A percentile compares a stretch with the other conserved stretches of the same genome.
Conservation (phyloP, 2,113 vertebrate species). For the Etheostoma cragini region DNA sequence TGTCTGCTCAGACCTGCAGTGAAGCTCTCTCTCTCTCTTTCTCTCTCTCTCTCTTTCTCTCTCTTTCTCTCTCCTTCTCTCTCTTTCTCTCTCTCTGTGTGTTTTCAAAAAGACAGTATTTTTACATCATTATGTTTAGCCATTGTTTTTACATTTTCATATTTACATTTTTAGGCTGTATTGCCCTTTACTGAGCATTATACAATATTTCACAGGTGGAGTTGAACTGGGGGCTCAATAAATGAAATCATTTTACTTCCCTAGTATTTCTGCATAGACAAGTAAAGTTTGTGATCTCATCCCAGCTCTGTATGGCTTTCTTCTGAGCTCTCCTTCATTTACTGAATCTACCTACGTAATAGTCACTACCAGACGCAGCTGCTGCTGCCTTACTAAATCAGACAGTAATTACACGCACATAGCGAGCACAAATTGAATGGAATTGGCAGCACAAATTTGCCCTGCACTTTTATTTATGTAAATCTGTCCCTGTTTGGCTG, state of each 20-base stretch:
- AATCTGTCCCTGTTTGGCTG: conserved; percentile 5
- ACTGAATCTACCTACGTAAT: conserved; percentile 18
- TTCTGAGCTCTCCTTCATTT: conserved; percentile 31
- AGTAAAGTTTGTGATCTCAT: background rate
- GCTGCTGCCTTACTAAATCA: conserved; percentile 51
- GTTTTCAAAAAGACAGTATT: background rate
- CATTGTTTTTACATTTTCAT: background rate
- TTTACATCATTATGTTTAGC: background rate
- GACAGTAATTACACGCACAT: conserved; percentile 63
- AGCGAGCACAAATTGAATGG: conserved; percentile 58
- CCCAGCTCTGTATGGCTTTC: background rate
- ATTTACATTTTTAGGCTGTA: no score
- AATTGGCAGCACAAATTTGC: conserved; percentile 43
- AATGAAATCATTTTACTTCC: background rate
- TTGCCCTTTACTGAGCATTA: background rate
- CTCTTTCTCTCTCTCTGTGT: background rate
- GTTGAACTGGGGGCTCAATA: background rate
- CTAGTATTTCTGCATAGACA: background rate
- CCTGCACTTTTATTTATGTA: conserved; percentile 41
- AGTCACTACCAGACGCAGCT: conserved; percentile 35
- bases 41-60: background rate
- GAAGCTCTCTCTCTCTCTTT: background rate
- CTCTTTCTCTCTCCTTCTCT: background rate
- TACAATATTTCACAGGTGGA: background rate
- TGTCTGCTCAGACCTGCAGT: background rate